Base-by-base conservation (phyloP, 1,140 invertebrate genomes). In the Macrostomum lignano region DNA sequence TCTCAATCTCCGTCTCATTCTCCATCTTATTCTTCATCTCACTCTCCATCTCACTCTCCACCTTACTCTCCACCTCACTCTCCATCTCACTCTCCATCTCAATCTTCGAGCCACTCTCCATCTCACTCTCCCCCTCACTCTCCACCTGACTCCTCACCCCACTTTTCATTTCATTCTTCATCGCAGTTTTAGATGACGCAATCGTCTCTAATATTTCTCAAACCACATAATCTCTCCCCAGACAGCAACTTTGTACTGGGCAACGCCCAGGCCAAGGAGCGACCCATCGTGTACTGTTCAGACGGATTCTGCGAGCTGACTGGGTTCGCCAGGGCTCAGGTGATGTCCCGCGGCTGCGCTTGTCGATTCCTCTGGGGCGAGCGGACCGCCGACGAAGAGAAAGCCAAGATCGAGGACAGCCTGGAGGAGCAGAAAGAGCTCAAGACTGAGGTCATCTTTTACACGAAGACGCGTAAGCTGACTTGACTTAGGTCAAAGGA, bases 221-320 rank as follows among this genome's bases (percentile, higher is more conserved):
- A n/a, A n/a, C n/a, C n/a, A n/a, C n/a, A n/a, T n/a, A n/a, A 45
- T 50, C 48, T 47, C 46, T 51, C 69, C 64, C 14, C 72, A 91
- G 82, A 91, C 58, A 86, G 78, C 63, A 91, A 88, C 65, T 91
- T 91, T 62, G 81, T 91, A 45, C 64, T 91, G 53, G 82, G 81
- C 43, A 88, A 88, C 65, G 81, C 82, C 37, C 78, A 86, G 61
- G 79, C 84, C 39, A 69, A 72, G 38, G 51, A 70, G 19, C 78
- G 77, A 63, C 81, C 82, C 40, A 86, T 91, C 59, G 82, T 91
- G 38, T 91, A 91, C 61, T 91, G 82, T 61, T 84, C 78, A 3
- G 81, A 91, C 67, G 82, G 81, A 31, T 91, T 91, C 64, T 84
- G 78, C 55, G 81, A 88, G 61, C 68, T 91, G 60, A 86, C 79